Evolutionary conservation across 2,797 vertebrate species (phyloP).

Genomic region (Molossus molossus): DNA sequence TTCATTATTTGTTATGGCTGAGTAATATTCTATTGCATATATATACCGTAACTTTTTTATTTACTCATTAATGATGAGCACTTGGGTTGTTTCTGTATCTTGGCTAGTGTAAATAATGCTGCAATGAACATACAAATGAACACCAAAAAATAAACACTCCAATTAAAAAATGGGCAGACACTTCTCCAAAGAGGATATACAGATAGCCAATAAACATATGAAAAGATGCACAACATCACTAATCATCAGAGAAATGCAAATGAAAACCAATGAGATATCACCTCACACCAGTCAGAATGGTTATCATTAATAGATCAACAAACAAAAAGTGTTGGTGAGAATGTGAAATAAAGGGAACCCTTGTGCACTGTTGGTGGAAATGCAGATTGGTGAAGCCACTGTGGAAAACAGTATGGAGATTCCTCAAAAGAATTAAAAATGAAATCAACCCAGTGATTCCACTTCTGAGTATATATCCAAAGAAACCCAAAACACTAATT

Average conservation of each 20-base stretch:
- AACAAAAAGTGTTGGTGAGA: not conserved
- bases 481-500: not conserved
- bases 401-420: not conserved
- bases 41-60: not conserved
- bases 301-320: not conserved
- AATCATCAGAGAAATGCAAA: not conserved
- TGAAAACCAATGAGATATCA: not conserved
- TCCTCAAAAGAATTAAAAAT: not conserved
- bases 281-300: not conserved
- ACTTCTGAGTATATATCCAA: not conserved
- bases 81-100: not conserved
- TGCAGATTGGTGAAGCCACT: not conserved
- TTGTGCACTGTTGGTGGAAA: not conserved
- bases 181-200: not conserved
- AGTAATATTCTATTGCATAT: not conserved
- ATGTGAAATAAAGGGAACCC: not conserved
- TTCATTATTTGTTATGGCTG: not conserved
- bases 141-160: not conserved
- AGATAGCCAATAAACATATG: not conserved
- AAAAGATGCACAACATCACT: not conserved
- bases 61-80: not conserved
- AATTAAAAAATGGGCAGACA: not conserved
- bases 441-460: not conserved
- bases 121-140: not conserved
- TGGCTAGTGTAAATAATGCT: not conserved